Evolutionary conservation across 2,888 invertebrate species (phyloP), one percentile per base, ranked within the genome.

Genomic region (Drosophila aldrichi): DNA sequence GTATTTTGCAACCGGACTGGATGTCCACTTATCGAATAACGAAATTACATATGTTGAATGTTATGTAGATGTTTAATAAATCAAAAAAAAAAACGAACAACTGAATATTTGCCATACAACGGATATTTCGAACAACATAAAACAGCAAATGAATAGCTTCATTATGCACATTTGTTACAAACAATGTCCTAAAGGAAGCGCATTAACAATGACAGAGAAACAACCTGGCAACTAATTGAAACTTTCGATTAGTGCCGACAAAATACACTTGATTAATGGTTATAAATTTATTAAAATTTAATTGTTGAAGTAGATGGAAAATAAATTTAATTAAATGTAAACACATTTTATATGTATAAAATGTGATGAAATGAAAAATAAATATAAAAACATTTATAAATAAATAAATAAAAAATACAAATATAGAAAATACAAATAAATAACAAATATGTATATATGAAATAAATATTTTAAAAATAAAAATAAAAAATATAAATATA

Each of bases 21-120:
- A 62, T 66, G 60, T 87, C 63, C 71, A 78, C 66, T 75, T 68
- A 64, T 74, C 68, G 57, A 65, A 60, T 62, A 46, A 12, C 54
- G 32, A 59, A 63, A 66, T 29, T n/a, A 12, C 29, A 20, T 29
- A 29, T 41, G n/a, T 57, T 22, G 8, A 36, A 68, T 66, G 20
- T 38, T 38, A 20, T 40, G 18, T 10, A 32, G n/a, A 36, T 63
- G 12, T 32, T 38, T n/a, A 2, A 22, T 25, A 22, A 56, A 56
- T 22, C 25, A 32, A 32, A 32, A 20, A 14, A 49, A 41, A 36
- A 29, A 29, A 29, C 3, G 0, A 25, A 25, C 22, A 25, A 29
- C 7, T 18, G n/a, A 34, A 49, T 36, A 49, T 64, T 16, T 25
- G 7, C n/a, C 29, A 51, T 40, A 52, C 18, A 67, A 20, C 34